Percentiles rank a stretch among this genome's conserved stretches.
phyloP scores from a whole-genome alignment of 2,113 vertebrate genomes.

The Alaudala cheleensis region DNA sequence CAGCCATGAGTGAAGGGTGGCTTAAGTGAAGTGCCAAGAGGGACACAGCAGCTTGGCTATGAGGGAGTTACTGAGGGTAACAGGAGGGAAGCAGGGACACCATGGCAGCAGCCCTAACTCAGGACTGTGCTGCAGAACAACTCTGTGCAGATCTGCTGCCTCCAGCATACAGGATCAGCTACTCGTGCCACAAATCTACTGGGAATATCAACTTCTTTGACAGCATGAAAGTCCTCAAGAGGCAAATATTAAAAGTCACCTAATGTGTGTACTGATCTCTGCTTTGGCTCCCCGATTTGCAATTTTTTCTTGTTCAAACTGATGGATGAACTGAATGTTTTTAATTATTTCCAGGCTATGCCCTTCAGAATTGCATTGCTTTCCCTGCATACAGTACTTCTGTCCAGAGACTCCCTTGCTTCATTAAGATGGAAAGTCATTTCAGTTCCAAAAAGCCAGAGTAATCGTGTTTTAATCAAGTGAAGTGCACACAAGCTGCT shows the following conservation, averaged over 20 bases:
- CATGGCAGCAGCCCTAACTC: neutral
- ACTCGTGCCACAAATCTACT: neutral
- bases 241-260: neutral
- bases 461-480: constrained; percentile 32
- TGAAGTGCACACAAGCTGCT: constrained; percentile 7
- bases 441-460: constrained; percentile 37
- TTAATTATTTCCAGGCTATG: constrained; percentile 51
- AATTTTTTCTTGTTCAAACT: constrained; percentile 39
- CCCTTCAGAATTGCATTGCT: constrained; percentile 40
- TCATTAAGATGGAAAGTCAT: constrained; percentile 47
- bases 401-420: constrained; percentile 51
- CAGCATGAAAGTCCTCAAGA: neutral
- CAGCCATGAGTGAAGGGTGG: neutral
- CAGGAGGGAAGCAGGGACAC: neutral
- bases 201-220: neutral
- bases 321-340: constrained; percentile 23
- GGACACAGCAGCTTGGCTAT: neutral
- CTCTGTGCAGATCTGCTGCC: neutral
- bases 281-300: neutral
- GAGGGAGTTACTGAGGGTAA: neutral
- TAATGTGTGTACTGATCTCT: neutral
- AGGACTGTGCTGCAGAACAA: neutral
- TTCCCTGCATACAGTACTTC: constrained; percentile 4
- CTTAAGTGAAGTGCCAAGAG: neutral
- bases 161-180: neutral